A percentile compares a stretch with the other conserved stretches of the same genome.
Evolutionary conservation across 2,113 vertebrate species (phyloP).

Genomic region (Daphoenositta chrysoptera): DNA sequence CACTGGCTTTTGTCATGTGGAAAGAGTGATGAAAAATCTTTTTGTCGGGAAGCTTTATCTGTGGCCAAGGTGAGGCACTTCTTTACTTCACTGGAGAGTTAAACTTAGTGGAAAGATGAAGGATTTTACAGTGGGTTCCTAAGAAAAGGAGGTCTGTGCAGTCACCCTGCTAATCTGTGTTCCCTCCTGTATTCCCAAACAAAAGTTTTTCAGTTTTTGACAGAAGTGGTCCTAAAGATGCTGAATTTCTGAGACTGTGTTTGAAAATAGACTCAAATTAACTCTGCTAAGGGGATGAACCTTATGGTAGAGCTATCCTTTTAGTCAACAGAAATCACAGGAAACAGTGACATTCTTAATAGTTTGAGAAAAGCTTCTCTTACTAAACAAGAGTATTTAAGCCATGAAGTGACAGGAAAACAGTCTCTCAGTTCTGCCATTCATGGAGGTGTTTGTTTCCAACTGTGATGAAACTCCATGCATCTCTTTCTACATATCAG

Average conservation of each 20-base stretch:
- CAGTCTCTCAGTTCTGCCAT: background rate
- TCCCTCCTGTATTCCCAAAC: background rate
- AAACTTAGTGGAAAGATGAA: background rate
- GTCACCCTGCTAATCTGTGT: background rate
- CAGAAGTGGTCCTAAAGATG: background rate
- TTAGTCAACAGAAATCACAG: background rate
- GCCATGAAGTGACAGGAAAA: background rate
- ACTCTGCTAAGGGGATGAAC: background rate
- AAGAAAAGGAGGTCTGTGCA: background rate
- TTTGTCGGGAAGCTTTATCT: constrained; percentile 95
- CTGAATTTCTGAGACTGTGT: background rate
- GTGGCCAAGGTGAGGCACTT: constrained; percentile 86
- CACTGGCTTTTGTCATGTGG: constrained; percentile 94
- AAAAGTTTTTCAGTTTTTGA: background rate
- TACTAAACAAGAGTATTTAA: background rate
- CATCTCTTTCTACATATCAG: background rate
- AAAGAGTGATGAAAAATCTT: constrained; percentile 96
- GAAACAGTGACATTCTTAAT: background rate
- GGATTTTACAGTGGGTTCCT: background rate
- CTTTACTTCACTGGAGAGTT: background rate
- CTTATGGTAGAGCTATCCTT: background rate
- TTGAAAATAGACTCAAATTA: background rate
- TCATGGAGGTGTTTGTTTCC: background rate
- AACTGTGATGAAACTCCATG: background rate
- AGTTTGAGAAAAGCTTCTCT: background rate